Conservation (phyloP, 2,888 invertebrate species). For the Hemistola chrysoprasaria region DNA sequence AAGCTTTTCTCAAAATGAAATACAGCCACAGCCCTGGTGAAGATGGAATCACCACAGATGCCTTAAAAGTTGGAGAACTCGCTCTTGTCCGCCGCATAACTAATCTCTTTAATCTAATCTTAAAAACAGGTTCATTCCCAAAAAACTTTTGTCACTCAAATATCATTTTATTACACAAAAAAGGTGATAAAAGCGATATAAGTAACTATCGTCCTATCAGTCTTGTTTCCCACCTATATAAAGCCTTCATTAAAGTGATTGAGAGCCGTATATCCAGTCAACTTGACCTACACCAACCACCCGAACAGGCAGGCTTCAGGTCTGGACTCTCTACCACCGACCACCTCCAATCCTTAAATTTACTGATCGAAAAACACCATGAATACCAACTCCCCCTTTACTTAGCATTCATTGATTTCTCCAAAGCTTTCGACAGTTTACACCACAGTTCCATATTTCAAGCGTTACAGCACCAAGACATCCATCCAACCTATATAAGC, state of each 20-base stretch:
- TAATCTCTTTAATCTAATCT: neutral
- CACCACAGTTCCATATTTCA: neutral
- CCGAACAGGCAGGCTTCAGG: neutral
- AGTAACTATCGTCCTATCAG: conserved; percentile 5
- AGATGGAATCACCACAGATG: conserved; percentile 6
- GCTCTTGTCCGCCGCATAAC: neutral
- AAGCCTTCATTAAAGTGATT: neutral
- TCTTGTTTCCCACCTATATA: neutral
- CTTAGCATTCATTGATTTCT: neutral
- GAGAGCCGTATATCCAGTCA: neutral
- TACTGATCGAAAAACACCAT: neutral
- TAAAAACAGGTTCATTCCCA: neutral
- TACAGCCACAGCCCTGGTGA: neutral
- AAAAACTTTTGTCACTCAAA: neutral
- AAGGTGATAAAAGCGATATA: conserved; percentile 1
- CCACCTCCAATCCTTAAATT: neutral
- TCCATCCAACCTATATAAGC: neutral
- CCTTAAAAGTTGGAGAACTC: neutral
- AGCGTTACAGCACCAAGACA: neutral
- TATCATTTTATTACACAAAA: neutral
- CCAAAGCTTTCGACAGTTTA: neutral
- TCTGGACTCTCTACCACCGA: neutral
- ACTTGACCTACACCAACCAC: too few relatives aligned
- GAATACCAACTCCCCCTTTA: neutral
- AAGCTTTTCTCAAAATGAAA: neutral